Evolutionary conservation across 2,888 invertebrate genomes (phyloP), one percentile per base, ranked within the genome.

Genomic region (Phyto melanocephala): DNA sequence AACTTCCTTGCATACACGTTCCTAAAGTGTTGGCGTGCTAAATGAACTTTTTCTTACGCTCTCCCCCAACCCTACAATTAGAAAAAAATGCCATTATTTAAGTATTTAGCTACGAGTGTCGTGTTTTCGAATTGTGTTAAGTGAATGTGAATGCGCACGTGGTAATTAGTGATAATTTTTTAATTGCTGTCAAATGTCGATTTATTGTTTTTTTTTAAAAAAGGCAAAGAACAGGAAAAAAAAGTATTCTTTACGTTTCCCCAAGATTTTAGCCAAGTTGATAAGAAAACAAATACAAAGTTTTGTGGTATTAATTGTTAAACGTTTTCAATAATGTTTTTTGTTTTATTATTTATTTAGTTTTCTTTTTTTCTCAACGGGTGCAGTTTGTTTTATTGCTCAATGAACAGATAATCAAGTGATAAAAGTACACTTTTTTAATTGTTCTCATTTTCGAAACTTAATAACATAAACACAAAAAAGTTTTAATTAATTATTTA

Each of bases 101-200:
- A 28, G 28, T 58, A 68, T 76, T 76, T 52, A 68, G 17, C 40
- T 50, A 22, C 13, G 52, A 70, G 58, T 56, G 62, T 68, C 33
- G 63, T 13, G 56, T 52, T 52, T 62, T 65, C 50, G 15, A 78
- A 74, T 81, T 68, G 47, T 78, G 77, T 74, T 68, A 81, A 81
- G 78, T 81, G 70, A 87, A 88, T 77, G 86, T 86, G 84, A 85
- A 84, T 84, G 86, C 84, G 87, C 88, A 87, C 86, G 89, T 88
- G 88, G 88, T 88, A 89, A 89, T 89, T 89, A 88, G 87, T 87
- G 89, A 89, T 89, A 89, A 89, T 88, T 88, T 88, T 82, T 88
- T 89, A 89, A 89, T 89, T 89, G 90, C 86, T 84, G 87, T 87
- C 87, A 87, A 89, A 89, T 89, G 87, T 87, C 88, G 89, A 89